These are phyloP conservation scores for Scaptomyza flava DNA, from an alignment of 2,888 invertebrate genomes.

Conservation along the genomic window DNA sequence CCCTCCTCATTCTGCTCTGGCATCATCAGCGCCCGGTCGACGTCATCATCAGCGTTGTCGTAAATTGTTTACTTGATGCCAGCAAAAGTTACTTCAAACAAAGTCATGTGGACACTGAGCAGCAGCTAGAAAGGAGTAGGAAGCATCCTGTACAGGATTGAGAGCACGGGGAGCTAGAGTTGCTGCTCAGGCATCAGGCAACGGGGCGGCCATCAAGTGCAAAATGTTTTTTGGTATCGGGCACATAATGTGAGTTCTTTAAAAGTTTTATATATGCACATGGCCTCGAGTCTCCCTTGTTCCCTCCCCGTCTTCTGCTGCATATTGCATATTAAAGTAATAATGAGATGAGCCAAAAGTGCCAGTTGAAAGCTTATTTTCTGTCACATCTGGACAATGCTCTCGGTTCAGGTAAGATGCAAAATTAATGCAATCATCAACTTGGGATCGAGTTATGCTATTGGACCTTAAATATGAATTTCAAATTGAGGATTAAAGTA, in stretches of 20 bases:
- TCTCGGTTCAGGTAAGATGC: constrained; percentile 25
- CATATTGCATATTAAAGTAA: constrained; percentile 58
- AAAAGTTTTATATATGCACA: constrained; percentile 70
- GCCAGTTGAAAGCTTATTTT: constrained; percentile 36
- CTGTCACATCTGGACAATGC: constrained; percentile 43
- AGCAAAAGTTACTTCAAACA: constrained; percentile 77
- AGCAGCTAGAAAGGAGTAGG: constrained; percentile 27
- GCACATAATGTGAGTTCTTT: constrained; percentile 75
- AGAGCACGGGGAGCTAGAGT: constrained; percentile 1
- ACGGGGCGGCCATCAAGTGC: constrained; percentile 57
- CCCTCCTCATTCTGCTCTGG: constrained; percentile 6
- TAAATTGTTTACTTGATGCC: constrained; percentile 79
- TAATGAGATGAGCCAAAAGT: constrained; percentile 58
- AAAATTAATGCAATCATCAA: constrained; percentile 46
- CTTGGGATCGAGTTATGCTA: constrained; percentile 4
- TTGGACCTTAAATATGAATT: neutral
- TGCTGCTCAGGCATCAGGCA: constrained; percentile 19
- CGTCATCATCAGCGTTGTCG: constrained; percentile 78
- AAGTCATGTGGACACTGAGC: constrained; percentile 73
- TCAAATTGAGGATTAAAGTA: neutral
- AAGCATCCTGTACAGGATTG: constrained; percentile 8
- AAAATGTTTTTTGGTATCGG: constrained; percentile 58
- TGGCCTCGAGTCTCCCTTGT: constrained; percentile 11
- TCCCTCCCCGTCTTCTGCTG: constrained; percentile 12
- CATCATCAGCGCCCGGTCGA: constrained; percentile 58